phyloP scores from a whole-genome alignment of 2,888 invertebrate genomes.

The Leptopilina myrica region DNA sequence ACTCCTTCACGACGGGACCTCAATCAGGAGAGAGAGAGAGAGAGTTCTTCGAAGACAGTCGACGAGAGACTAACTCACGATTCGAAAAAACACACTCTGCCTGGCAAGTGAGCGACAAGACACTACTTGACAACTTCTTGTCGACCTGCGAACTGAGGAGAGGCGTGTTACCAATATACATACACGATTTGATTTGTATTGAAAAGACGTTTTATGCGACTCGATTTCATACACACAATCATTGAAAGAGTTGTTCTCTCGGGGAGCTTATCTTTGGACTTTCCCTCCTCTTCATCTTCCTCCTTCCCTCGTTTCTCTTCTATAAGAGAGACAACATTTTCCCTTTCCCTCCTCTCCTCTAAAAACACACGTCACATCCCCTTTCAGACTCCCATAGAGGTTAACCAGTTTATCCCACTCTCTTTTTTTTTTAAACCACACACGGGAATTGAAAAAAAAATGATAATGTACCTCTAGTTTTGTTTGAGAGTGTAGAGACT shows the following conservation, averaged over 20 bases:
- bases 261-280: constrained; percentile 74
- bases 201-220: constrained; percentile 14
- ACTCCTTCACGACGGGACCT: background rate
- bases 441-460: constrained; percentile 52
- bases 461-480: constrained; percentile 20
- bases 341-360: constrained; percentile 53
- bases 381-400: constrained; percentile 68
- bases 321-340: constrained; percentile 42
- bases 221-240: constrained; percentile 50
- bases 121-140: constrained; percentile 1
- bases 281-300: constrained; percentile 67
- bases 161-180: background rate
- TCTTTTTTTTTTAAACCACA: constrained; percentile 57
- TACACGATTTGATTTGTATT: constrained; percentile 18
- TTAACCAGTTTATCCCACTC: constrained; percentile 76
- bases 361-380: constrained; percentile 54
- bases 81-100: background rate
- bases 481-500: background rate
- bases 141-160: constrained; percentile 4
- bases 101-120: background rate
- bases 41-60: background rate
- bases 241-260: constrained; percentile 62
- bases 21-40: background rate
- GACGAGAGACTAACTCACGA: no score
- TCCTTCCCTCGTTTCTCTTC: constrained; percentile 47